phyloP scores from a whole-genome alignment of 2,888 invertebrate species.

The Tenthredo mesomela region DNA sequence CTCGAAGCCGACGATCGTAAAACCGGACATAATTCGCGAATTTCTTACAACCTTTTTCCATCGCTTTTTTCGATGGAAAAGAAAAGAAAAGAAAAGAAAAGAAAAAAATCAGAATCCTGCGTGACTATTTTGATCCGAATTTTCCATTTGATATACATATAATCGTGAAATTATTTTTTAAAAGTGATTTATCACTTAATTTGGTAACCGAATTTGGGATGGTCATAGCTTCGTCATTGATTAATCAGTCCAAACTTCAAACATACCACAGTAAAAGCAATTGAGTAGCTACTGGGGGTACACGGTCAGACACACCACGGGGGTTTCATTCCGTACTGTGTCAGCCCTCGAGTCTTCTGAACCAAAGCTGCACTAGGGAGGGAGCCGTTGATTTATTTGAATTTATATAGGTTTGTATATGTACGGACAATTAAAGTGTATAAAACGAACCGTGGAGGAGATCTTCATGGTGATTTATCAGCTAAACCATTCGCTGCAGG shows the following conservation, averaged over 20 bases:
- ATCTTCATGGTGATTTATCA: conserved; percentile 2
- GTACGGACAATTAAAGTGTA: background rate
- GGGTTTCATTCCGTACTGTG: conserved; percentile 13
- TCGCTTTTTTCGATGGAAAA: background rate
- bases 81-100: background rate
- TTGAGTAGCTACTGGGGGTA: background rate
- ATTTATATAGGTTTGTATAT: conserved; percentile 1
- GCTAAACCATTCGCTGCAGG: background rate
- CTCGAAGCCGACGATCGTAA: conserved; percentile 33
- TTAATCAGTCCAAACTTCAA: background rate
- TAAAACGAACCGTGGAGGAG: background rate
- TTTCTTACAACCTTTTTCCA: background rate
- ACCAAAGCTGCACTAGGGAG: background rate
- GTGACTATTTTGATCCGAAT: too few relatives aligned
- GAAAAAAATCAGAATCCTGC: background rate
- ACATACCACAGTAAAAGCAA: background rate
- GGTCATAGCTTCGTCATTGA: background rate
- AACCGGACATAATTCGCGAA: conserved; percentile 5
- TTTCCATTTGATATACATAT: too few relatives aligned
- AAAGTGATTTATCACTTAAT: too few relatives aligned
- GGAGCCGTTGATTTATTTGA: conserved; percentile 13
- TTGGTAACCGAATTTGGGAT: too few relatives aligned
- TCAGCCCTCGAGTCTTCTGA: conserved; percentile 2
- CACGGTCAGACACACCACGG: background rate
- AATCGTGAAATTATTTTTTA: too few relatives aligned